Evolutionary conservation across 2,797 vertebrate genomes (phyloP).

Genomic region (Ctenochaetus hawaiiensis): DNA sequence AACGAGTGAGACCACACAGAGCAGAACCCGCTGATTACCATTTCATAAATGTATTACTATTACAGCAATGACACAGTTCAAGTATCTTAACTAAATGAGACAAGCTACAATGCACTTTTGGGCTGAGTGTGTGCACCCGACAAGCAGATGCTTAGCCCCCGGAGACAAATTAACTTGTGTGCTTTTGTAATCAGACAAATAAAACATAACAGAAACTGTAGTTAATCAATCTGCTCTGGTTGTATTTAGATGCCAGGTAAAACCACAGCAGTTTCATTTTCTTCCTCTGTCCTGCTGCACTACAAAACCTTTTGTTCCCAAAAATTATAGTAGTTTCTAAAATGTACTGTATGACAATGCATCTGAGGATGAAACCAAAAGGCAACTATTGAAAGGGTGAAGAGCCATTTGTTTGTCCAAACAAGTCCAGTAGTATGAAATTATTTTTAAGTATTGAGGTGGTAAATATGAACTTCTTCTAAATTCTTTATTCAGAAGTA

Average conservation of each 20-base stretch:
- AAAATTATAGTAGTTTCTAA: conserved; percentile 62
- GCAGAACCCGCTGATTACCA: conserved; percentile 68
- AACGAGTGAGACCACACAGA: conserved; percentile 68
- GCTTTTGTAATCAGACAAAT: conserved; percentile 62
- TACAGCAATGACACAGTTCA: conserved; percentile 63
- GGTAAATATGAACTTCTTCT: conserved; percentile 80
- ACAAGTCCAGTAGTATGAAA: conserved; percentile 77
- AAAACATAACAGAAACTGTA: conserved; percentile 56
- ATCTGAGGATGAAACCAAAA: conserved; percentile 78
- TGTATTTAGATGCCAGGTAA: conserved; percentile 50
- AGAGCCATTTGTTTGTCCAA: conserved; percentile 80
- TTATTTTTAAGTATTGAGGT: conserved; percentile 80
- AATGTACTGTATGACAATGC: conserved; percentile 73
- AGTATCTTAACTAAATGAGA: conserved; percentile 72
- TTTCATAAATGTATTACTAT: conserved; percentile 70
- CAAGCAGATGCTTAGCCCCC: conserved; percentile 67
- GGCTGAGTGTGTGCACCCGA: conserved; percentile 66
- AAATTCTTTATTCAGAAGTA: conserved; percentile 82
- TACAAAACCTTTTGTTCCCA: conserved; percentile 58
- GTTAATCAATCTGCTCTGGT: conserved; percentile 62
- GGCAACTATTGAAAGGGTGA: conserved; percentile 75
- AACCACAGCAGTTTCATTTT: conserved; percentile 50
- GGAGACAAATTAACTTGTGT: conserved; percentile 58
- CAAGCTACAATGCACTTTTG: conserved; percentile 83
- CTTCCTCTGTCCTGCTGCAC: conserved; percentile 75